These are phyloP conservation scores for Gobionotothen gibberifrons DNA, from an alignment of 2,797 vertebrate genomes.

Conservation along the genomic window DNA sequence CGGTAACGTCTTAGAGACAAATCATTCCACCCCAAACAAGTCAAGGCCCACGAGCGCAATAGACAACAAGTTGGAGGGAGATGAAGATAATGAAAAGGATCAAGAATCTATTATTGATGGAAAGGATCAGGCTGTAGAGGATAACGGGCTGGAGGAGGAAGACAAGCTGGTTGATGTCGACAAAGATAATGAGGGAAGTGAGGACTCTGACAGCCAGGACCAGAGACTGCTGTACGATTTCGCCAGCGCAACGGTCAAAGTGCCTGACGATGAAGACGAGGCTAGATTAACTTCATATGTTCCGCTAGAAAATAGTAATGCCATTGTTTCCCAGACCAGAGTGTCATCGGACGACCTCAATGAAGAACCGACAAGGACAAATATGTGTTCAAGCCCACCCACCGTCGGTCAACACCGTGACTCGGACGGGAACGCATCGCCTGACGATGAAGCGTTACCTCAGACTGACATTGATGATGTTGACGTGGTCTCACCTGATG, in stretches of 20 bases:
- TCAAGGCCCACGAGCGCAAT: background rate
- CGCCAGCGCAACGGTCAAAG: constrained; percentile 50
- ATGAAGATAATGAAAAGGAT: constrained; percentile 47
- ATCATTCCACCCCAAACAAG: background rate
- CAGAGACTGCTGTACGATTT: constrained; percentile 70
- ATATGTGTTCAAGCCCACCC: background rate
- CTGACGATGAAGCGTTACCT: constrained; percentile 66
- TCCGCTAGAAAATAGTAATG: constrained; percentile 20
- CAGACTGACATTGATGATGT: constrained; percentile 82
- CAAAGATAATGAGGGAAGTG: constrained; percentile 56
- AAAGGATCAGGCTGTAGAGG: constrained; percentile 37
- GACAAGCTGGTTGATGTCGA: constrained; percentile 16
- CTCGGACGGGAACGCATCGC: constrained; percentile 28
- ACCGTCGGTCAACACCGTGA: background rate
- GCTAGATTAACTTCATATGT: constrained; percentile 57
- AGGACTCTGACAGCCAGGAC: constrained; percentile 75
- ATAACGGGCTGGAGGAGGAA: constrained; percentile 38
- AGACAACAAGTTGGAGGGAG: constrained; percentile 16
- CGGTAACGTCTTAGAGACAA: background rate
- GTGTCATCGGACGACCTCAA: constrained; percentile 3
- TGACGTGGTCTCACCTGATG: constrained; percentile 72
- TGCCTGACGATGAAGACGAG: constrained; percentile 23
- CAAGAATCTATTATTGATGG: constrained; percentile 74
- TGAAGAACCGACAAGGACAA: constrained; percentile 28
- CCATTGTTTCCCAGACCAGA: background rate